These are phyloP conservation scores for Dasysyrphus tricinctus DNA, from an alignment of 2,888 invertebrate species.

Conservation along the genomic window DNA sequence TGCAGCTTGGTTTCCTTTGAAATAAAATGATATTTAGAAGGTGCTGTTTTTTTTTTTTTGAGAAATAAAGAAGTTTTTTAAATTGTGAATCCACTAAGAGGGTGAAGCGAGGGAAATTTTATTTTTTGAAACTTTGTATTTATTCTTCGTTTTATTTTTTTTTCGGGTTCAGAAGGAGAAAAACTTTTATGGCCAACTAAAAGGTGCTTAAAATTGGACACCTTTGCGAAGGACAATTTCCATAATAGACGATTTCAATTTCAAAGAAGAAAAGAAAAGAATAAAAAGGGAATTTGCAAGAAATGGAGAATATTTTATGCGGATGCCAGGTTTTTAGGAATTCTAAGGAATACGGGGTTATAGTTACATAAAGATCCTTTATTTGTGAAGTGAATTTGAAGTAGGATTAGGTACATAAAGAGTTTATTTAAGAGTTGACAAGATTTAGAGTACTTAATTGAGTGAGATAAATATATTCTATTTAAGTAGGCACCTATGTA, in stretches of 20 bases:
- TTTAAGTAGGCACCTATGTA: too few species aligned
- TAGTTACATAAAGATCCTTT: neutral
- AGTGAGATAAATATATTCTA: neutral
- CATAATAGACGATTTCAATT: constrained; percentile 23
- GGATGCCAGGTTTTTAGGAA: neutral
- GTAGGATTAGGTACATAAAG: neutral
- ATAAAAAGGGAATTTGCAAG: neutral
- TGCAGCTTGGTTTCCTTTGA: neutral
- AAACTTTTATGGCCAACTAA: constrained; percentile 22
- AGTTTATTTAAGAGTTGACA: neutral
- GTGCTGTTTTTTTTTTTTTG: neutral
- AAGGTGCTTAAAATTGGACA: constrained; percentile 14
- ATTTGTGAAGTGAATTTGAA: neutral
- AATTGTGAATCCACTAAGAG: constrained; percentile 10
- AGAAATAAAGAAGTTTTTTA: constrained; percentile 23
- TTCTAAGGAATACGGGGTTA: neutral
- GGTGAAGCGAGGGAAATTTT: neutral
- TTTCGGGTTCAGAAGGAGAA: neutral
- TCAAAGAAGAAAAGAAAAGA: neutral
- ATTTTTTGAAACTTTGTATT: constrained; percentile 17
- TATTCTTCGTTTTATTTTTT: neutral
- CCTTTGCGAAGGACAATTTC: constrained; percentile 13
- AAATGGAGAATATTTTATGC: neutral
- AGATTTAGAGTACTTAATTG: neutral
- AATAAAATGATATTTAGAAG: constrained; percentile 16